A percentile compares a stretch with the other conserved stretches of the same genome.
phyloP scores from a whole-genome alignment of 2,797 vertebrate genomes.

The Pseudochromis fuscus region DNA sequence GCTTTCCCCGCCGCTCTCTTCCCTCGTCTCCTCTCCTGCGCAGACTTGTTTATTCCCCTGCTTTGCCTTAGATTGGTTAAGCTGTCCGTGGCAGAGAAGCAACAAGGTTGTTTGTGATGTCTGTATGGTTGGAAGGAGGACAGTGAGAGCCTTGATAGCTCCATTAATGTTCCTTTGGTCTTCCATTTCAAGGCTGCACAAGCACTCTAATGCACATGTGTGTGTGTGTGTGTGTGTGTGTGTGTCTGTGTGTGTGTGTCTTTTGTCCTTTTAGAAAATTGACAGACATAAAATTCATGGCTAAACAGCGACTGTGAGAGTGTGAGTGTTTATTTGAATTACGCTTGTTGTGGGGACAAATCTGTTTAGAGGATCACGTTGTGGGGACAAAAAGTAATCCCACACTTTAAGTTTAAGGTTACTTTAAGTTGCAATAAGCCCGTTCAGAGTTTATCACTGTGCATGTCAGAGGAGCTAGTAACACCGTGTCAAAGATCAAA shows the following conservation, averaged over 20 bases:
- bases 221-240: constrained; percentile 19
- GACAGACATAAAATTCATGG: background rate
- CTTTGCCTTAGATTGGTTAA: constrained; percentile 51
- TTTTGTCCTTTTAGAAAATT: constrained; percentile 20
- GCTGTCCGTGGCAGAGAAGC: constrained; percentile 46
- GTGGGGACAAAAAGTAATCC: background rate
- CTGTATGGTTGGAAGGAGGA: constrained; percentile 51
- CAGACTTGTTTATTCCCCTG: constrained; percentile 52
- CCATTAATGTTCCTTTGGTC: constrained; percentile 70
- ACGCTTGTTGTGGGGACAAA: background rate
- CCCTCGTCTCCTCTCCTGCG: constrained; percentile 19
- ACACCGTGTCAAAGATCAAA: too few relatives aligned
- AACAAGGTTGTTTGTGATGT: constrained; percentile 69
- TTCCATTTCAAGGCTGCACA: constrained; percentile 66
- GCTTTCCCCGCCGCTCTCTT: constrained; percentile 7
- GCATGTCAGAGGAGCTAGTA: too few relatives aligned
- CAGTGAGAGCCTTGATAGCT: constrained; percentile 51
- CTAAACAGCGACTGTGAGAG: background rate
- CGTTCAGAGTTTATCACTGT: too few relatives aligned
- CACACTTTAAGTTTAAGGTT: too few relatives aligned
- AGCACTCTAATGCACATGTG: constrained; percentile 35
- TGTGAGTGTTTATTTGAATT: background rate
- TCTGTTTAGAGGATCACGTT: background rate
- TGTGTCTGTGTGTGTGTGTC: constrained; percentile 22
- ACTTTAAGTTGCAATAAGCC: too few relatives aligned